phyloP scores from a whole-genome alignment of 2,797 vertebrate genomes.

The Channallabes apus region DNA sequence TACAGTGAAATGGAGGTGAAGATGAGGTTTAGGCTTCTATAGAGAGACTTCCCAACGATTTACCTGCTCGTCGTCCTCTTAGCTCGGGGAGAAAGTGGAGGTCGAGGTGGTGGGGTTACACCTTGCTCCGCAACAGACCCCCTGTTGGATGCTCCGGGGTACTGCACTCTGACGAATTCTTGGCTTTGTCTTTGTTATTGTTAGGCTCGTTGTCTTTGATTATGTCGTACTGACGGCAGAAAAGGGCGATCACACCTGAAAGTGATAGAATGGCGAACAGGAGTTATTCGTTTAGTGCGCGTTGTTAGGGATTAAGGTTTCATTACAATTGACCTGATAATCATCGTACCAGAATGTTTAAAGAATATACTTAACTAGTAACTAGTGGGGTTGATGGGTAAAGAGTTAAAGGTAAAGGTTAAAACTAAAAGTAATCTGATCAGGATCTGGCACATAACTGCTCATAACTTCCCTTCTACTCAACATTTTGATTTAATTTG shows the following conservation, averaged over 20 bases:
- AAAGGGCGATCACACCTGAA: slow-evolving; percentile 93
- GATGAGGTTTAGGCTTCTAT: background rate
- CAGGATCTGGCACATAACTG: too few relatives aligned
- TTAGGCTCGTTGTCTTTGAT: slow-evolving; percentile 98
- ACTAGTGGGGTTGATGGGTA: too few relatives aligned
- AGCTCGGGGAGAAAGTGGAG: slow-evolving; percentile 47
- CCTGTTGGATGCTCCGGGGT: slow-evolving; percentile 92
- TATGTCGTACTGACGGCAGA: slow-evolving; percentile 96
- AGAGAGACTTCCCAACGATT: slow-evolving; percentile 57
- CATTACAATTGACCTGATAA: background rate
- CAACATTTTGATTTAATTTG: too few relatives aligned
- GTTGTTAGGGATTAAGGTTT: background rate
- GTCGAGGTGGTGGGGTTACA: slow-evolving; percentile 67
- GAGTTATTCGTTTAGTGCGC: background rate
- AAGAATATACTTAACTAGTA: background rate
- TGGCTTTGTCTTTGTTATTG: slow-evolving; percentile 97
- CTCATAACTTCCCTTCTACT: too few relatives aligned
- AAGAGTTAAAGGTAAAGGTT: too few relatives aligned
- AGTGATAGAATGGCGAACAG: background rate
- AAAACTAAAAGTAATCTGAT: too few relatives aligned
- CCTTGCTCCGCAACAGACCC: slow-evolving; percentile 93
- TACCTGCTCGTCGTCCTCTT: slow-evolving; percentile 70
- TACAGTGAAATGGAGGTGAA: background rate
- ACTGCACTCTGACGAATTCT: slow-evolving; percentile 93
- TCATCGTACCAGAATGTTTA: background rate